Conservation (phyloP, 2,113 vertebrate species). For the Probosciger aterrimus region DNA sequence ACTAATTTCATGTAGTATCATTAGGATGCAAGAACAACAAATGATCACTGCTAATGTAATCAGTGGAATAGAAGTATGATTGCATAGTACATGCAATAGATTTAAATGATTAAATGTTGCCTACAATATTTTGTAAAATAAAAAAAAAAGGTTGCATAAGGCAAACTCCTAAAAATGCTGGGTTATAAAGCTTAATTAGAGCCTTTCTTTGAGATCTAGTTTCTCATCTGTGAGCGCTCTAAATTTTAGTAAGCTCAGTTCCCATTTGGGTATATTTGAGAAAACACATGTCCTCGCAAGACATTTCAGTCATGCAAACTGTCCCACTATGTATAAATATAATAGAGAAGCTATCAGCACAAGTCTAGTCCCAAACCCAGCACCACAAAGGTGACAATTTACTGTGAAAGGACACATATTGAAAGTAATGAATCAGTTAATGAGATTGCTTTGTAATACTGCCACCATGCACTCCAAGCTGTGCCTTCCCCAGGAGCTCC, state of each 20-base stretch:
- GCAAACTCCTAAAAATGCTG: background rate
- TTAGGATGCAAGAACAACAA: background rate
- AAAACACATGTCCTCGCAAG: background rate
- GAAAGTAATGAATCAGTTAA: background rate
- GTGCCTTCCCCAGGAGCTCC: background rate
- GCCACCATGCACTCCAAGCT: rapidly evolving
- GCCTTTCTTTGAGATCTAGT: background rate
- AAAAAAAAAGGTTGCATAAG: background rate
- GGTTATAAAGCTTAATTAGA: background rate
- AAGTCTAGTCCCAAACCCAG: background rate
- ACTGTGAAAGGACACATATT: too few species aligned
- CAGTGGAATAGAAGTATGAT: background rate
- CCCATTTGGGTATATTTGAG: background rate
- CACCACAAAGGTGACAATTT: background rate
- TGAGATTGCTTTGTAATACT: background rate
- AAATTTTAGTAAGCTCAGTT: background rate
- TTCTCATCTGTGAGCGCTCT: background rate
- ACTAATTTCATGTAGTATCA: background rate
- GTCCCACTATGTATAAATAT: rapidly evolving
- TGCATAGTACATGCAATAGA: background rate
- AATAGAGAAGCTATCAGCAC: background rate
- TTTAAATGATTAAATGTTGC: background rate
- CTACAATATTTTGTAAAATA: background rate
- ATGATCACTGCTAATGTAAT: background rate
- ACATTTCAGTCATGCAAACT: background rate